Base-by-base conservation (phyloP, 2,888 invertebrate species). In the Meloe dianella region DNA sequence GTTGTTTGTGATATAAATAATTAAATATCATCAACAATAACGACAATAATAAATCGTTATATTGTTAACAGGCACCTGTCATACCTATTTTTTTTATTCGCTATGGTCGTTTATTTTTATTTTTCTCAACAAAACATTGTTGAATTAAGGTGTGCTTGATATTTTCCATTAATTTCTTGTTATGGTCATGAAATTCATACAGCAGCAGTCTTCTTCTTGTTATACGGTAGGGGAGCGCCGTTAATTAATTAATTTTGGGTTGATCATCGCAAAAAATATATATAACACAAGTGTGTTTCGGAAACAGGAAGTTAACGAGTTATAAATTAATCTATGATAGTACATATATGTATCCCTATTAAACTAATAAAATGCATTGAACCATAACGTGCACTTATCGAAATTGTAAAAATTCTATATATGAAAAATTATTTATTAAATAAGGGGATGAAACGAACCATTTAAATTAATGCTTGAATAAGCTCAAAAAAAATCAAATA, bases 91-190 rank as follows among this genome's bases (percentile, higher is more conserved):
- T n/a, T 17, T 41, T n/a, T 41, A 17, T 41, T n/a, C n/a, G 7
- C n/a, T 17, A n/a, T 17, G 6, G 1, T 24, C 22, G 12, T 22
- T 14, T 22, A 1, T 24, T 12, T 51, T 24, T 41, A 17, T 41
- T 12, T 5, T 5, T 6, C 2, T 12, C 22, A 41, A 41, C 41
- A 41, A 41, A 41, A 41, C 51, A 51, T 24, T 20, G 17, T 20
- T 24, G 12, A 27, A 24, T 27, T 12, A 54, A 27, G 54, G 54
- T 54, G 54, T 54, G 54, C 27, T 54, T 24, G 54, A 54, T 54
- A 6, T 54, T 54, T 54, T 54, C 54, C 54, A 54, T 54, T 54
- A 54, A 54, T 54, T 54, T 54, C 54, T 54, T 54, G 54, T 27
- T 54, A 27, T 54, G 22, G 54, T 54, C 54, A 54, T 54, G 54